Percentiles rank a stretch among this genome's conserved stretches.
phyloP scores from a whole-genome alignment of 1,140 invertebrate genomes.

The Sweltsa coloradensis region DNA sequence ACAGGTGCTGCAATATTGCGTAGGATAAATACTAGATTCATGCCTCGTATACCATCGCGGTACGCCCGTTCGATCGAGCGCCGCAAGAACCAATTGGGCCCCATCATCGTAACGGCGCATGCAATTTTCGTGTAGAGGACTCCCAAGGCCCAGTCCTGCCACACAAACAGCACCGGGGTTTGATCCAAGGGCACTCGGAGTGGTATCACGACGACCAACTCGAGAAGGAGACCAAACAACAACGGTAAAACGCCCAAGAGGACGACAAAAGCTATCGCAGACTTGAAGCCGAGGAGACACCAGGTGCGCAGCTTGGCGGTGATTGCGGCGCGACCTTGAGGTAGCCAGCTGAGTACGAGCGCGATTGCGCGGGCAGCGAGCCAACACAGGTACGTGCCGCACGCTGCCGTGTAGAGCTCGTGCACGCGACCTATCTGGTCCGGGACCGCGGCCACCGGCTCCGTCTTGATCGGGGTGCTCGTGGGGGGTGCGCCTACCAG shows the following conservation, averaged over 20 bases:
- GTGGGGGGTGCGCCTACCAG: slow-evolving; percentile 41
- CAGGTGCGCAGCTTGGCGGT: slow-evolving; percentile 37
- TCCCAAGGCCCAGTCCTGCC: slow-evolving; percentile 94
- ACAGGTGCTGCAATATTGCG: slow-evolving; percentile 77
- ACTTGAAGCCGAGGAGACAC: slow-evolving; percentile 47
- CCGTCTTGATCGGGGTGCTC: slow-evolving; percentile 28
- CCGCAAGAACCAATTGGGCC: slow-evolving; percentile 88
- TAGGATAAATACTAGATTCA: slow-evolving; percentile 81
- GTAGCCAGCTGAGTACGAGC: slow-evolving; percentile 72
- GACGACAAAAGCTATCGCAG: slow-evolving; percentile 59
- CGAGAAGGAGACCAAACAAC: slow-evolving; percentile 81
- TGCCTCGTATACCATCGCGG: slow-evolving; percentile 81
- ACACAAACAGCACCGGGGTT: slow-evolving; percentile 89
- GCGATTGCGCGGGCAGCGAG: slow-evolving; percentile 62
- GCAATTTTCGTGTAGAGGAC: slow-evolving; percentile 96
- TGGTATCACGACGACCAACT: slow-evolving; percentile 84
- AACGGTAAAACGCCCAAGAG: slow-evolving; percentile 86
- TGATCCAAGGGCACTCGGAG: slow-evolving; percentile 86
- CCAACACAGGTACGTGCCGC: slow-evolving; percentile 91
- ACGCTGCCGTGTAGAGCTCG: slow-evolving; percentile 91
- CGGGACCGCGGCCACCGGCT: slow-evolving; percentile 25
- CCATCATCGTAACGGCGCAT: slow-evolving; percentile 95
- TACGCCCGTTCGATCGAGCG: slow-evolving; percentile 82
- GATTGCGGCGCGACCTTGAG: slow-evolving; percentile 70
- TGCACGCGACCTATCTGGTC: slow-evolving; percentile 51